Evolutionary conservation across 2,888 invertebrate genomes (phyloP).

Genomic region (Sarcophaga caerulescens): DNA sequence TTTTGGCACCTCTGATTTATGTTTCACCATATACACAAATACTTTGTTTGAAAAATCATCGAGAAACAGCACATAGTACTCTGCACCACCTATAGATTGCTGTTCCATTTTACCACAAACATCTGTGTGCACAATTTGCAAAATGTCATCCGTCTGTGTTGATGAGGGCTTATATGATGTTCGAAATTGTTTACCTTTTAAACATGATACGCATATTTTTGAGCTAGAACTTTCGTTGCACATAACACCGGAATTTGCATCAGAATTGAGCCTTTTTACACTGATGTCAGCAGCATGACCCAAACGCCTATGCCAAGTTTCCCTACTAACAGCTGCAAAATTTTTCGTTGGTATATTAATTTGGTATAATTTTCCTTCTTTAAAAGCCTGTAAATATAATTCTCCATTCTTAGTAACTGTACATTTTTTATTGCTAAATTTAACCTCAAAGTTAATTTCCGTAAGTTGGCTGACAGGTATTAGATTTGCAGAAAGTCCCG

Average conservation of each 20-base stretch:
- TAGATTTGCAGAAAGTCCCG: too few species aligned
- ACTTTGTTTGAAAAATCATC: conserved; percentile 41
- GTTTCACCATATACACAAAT: conserved; percentile 27
- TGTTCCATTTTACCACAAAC: conserved; percentile 29
- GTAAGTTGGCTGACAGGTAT: too few species aligned
- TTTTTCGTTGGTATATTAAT: not conserved
- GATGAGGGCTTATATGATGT: conserved; percentile 4
- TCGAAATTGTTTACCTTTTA: conserved; percentile 8
- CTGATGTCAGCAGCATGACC: too few species aligned
- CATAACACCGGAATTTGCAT: not conserved
- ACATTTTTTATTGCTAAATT: conserved; percentile 9
- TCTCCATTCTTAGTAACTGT: not conserved
- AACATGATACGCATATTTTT: conserved; percentile 1
- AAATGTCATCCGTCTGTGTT: conserved; percentile 3
- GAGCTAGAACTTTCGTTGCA: not conserved
- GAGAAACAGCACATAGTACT: conserved; percentile 24
- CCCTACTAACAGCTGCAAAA: conserved; percentile 31
- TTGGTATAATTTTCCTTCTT: conserved; percentile 30
- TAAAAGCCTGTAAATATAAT: conserved; percentile 14
- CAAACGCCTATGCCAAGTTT: conserved; percentile 30
- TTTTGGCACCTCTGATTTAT: too few species aligned
- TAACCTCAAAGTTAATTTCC: conserved; percentile 10
- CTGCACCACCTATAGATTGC: conserved; percentile 34
- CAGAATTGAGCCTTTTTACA: not conserved
- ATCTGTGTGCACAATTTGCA: conserved; percentile 21